Conservation (phyloP, 2,113 vertebrate species). For the Sus scrofa region T2T-Sscrofa CM000826.6:60046501-60047000, state of each 20-base stretch:
- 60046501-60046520: background rate
- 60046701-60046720: slow-evolving; percentile 44
- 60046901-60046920: background rate
- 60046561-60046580: slow-evolving; percentile 47
- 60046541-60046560: slow-evolving; percentile 11
- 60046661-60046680: slow-evolving; percentile 74
- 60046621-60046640: slow-evolving; percentile 70
- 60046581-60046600: slow-evolving; percentile 54
- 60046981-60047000: background rate
- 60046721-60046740: background rate
- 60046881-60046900: background rate
- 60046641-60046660: slow-evolving; percentile 76
- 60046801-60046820: slow-evolving; percentile 42
- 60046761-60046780: slow-evolving; percentile 55
- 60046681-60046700: background rate
- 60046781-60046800: slow-evolving; percentile 41
- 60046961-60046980: background rate
- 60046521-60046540: rapidly evolving
- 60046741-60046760: slow-evolving; percentile 55
- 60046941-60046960: slow-evolving; percentile 20
- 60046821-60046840: slow-evolving; percentile 63
- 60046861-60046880: background rate
- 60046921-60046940: background rate
- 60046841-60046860: slow-evolving; percentile 46
- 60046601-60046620: slow-evolving; percentile 73